A percentile compares a stretch with the other conserved stretches of the same genome.
phyloP scores from a whole-genome alignment of 1,140 invertebrate genomes.

The Anthonomus grandis region DNA sequence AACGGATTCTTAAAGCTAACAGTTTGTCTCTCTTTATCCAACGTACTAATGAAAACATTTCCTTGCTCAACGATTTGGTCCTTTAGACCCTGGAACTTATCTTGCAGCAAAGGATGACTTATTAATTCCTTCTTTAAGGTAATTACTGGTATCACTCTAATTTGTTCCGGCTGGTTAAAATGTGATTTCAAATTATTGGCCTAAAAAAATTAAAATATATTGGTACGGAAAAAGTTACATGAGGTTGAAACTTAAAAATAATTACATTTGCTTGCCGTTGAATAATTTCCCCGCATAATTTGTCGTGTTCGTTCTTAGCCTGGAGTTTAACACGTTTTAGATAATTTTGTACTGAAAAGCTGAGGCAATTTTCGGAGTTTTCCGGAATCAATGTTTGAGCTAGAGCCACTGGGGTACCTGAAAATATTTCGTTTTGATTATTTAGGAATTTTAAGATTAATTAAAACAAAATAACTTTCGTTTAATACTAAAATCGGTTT shows the following conservation, averaged over 20 bases:
- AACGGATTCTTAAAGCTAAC: conserved; percentile 87
- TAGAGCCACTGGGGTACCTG: conserved; percentile 65
- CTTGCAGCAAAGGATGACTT: conserved; percentile 74
- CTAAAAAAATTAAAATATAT: conserved; percentile 24
- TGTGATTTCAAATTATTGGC: conserved; percentile 37
- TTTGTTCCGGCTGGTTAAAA: conserved; percentile 45
- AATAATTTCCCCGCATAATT: conserved; percentile 62
- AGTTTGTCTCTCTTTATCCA: conserved; percentile 51
- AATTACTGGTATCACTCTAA: conserved; percentile 61
- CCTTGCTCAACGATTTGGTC: conserved; percentile 86
- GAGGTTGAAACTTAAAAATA: too few relatives aligned
- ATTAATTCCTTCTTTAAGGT: conserved; percentile 74
- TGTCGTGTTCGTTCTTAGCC: conserved; percentile 93
- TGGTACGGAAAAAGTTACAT: too few relatives aligned
- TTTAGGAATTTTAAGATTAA: too few relatives aligned
- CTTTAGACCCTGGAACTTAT: conserved; percentile 75
- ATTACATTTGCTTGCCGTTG: conserved; percentile 43
- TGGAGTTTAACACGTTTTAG: conserved; percentile 94
- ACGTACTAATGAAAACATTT: conserved; percentile 73
- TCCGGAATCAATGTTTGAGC: conserved; percentile 85
- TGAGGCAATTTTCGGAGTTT: conserved; percentile 87
- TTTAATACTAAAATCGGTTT: too few relatives aligned
- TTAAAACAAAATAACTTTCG: too few relatives aligned
- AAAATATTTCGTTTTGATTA: too few relatives aligned
- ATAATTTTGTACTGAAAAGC: conserved; percentile 91